Evolutionary conservation across 1,140 invertebrate species (phyloP).

Genomic region (Camponotus pennsylvanicus): DNA sequence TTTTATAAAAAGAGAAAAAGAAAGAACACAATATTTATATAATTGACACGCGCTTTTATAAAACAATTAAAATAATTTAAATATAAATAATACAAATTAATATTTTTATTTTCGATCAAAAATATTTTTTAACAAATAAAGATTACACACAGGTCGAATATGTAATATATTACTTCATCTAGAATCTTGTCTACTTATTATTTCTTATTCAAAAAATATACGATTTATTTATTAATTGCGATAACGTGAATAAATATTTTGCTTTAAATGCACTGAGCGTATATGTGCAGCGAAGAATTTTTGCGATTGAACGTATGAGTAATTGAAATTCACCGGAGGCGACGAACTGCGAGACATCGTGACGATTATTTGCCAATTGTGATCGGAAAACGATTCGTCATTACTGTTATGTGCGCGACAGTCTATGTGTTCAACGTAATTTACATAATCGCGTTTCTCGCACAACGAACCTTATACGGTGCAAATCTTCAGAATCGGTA

Average conservation of each 20-base stretch:
- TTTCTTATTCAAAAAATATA: background rate
- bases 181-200: background rate
- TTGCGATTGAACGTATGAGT: conserved; percentile 18
- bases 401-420: background rate
- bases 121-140: background rate
- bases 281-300: background rate
- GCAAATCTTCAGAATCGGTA: background rate
- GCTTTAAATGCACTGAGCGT: background rate
- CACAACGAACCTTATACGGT: background rate
- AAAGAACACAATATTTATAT: background rate
- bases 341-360: background rate
- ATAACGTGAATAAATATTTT: conserved; percentile 2
- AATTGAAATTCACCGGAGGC: conserved; percentile 1
- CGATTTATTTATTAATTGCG: background rate
- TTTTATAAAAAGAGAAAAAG: background rate
- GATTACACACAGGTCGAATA: background rate
- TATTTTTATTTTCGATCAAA: background rate
- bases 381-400: conserved; percentile 40
- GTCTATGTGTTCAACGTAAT: conserved; percentile 8
- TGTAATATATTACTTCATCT: background rate
- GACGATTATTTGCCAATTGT: conserved; percentile 25
- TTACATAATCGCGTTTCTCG: conserved; percentile 12
- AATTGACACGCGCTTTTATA: background rate
- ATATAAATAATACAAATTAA: background rate
- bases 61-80: conserved; percentile 15